Evolutionary conservation across 2,888 invertebrate genomes (phyloP), one percentile per base, ranked within the genome.

Genomic region (Pseudanteris insignis): DNA sequence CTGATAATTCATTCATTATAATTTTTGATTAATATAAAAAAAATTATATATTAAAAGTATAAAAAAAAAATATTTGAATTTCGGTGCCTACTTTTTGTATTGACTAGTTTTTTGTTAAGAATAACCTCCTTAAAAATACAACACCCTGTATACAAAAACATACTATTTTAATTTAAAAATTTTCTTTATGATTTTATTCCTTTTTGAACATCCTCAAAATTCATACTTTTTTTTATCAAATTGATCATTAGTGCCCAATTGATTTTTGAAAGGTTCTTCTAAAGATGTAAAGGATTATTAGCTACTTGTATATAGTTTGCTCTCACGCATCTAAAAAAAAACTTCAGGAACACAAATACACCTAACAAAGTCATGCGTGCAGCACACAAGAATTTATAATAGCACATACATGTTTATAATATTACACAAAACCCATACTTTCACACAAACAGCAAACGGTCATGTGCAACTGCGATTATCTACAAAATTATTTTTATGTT

Each of bases 371-470:
- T 59, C 30, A 36, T 18, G 41, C 38, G 38, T 36, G 21, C 38
- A 5, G 2, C 50, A 18, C 55, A 57, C 41, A 36, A 24, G 25
- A 36, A 41, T 48, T 41, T 36, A 18, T 43, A 37, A 40, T 41
- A 41, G 25, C 34, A 37, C 28, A 18, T 6, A 18, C 12, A 38
- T 21, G 26, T 6, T 21, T 32, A 32, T 26, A 54, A 61, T 54
- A 61, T 61, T 61, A 61, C 60, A 61, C 54, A 44, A 54, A 61
- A 61, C 54, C 60, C 60, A 61, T 61, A 61, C 54, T 47, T 48
- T 50, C 60, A 61, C 60, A 44, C 54, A 61, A 61, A 61, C 43
- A 48, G 44, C 54, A 48, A 53, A 48, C 60, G 48, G 44, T 54
- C 60, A 41, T 54, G 60, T 61, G 61, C 61, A 60, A 40, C 41